Evolutionary conservation across 2,797 vertebrate genomes (phyloP).

Genomic region (Crocodylus rhombifer): DNA sequence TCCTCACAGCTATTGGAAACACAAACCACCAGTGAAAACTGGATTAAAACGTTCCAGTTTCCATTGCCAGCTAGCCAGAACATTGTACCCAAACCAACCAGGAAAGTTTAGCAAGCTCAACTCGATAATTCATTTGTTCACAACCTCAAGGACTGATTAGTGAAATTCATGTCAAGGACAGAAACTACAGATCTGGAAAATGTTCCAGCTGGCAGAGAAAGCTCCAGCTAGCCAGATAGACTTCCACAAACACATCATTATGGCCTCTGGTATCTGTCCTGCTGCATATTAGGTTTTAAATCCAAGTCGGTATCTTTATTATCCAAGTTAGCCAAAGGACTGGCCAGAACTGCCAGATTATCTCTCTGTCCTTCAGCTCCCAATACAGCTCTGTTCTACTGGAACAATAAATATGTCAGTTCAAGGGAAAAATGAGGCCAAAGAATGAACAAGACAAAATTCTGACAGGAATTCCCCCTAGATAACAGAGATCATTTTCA

Average conservation of each 20-base stretch:
- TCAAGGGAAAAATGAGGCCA: background rate
- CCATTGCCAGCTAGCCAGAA: background rate
- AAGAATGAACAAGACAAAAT: background rate
- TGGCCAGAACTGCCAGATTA: background rate
- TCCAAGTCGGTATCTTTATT: background rate
- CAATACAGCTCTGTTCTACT: background rate
- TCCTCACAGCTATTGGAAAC: background rate
- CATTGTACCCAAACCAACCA: background rate
- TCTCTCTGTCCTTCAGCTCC: background rate
- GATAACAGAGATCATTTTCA: background rate
- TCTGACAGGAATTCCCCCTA: background rate
- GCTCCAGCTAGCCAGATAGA: background rate
- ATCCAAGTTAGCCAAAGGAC: background rate
- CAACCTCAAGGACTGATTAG: background rate
- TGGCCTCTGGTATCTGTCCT: background rate
- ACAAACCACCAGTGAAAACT: background rate
- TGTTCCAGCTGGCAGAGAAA: background rate
- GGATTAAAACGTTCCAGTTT: background rate
- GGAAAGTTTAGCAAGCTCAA: background rate
- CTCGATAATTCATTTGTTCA: background rate
- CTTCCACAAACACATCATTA: accelerated
- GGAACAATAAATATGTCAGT: background rate
- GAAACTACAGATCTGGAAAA: background rate
- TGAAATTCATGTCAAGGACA: background rate
- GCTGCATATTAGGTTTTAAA: background rate